Conservation (phyloP, 2,113 vertebrate genomes). For the Manacus vitellinus region DNA sequence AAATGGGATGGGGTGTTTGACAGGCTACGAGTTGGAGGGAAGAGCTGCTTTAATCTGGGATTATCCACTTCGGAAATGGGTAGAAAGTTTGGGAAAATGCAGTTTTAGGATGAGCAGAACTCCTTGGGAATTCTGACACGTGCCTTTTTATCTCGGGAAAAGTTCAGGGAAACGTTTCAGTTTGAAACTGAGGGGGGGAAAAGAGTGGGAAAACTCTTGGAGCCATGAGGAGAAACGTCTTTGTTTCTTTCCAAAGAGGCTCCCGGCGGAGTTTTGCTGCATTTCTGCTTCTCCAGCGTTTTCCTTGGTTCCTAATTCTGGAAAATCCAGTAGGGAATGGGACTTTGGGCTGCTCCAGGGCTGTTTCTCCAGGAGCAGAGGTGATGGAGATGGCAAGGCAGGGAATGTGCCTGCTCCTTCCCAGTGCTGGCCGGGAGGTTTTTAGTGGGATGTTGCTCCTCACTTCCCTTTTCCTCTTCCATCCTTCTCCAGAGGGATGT, state of each 20-base stretch:
- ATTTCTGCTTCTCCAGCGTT: neutral
- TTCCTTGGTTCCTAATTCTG: neutral
- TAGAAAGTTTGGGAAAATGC: neutral
- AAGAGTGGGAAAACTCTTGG: neutral
- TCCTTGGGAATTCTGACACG: fast-evolving
- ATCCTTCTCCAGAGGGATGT: neutral
- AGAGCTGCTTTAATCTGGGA: neutral
- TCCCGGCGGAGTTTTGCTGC: neutral
- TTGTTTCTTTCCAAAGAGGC: neutral
- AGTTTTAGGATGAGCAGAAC: neutral
- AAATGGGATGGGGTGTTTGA: neutral
- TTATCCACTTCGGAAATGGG: neutral
- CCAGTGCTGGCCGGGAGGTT: fast-evolving
- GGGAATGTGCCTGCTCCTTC: neutral
- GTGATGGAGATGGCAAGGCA: neutral
- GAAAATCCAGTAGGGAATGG: neutral
- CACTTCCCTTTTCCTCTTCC: neutral
- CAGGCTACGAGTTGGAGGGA: neutral
- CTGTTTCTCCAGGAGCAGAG: neutral
- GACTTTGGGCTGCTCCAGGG: neutral
- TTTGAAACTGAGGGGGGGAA: fast-evolving
- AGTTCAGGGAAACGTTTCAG: neutral
- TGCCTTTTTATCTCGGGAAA: neutral
- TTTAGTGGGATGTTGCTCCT: neutral
- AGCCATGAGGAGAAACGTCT: fast-evolving